These are phyloP conservation scores for Chloromyia formosa DNA, from an alignment of 2,888 invertebrate genomes.

Conservation along the genomic window DNA sequence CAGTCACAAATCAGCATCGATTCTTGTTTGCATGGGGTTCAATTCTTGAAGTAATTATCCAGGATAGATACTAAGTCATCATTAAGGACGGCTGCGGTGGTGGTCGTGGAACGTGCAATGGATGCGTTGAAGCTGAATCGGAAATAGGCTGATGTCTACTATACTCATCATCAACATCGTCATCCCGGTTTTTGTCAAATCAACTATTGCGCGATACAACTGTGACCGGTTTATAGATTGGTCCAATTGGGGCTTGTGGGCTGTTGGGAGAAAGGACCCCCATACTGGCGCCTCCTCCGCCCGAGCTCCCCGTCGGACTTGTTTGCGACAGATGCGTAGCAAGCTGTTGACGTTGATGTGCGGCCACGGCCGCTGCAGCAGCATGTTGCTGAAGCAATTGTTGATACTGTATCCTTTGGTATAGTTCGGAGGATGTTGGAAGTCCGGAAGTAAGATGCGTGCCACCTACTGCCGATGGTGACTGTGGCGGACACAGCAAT, in stretches of 20 bases:
- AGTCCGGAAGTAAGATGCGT: conserved; percentile 60
- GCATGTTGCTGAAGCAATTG: conserved; percentile 64
- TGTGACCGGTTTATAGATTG: conserved; percentile 67
- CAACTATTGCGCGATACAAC: conserved; percentile 69
- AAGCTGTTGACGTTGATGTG: conserved; percentile 61
- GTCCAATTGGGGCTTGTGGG: conserved; percentile 55
- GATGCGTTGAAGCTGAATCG: conserved; percentile 31
- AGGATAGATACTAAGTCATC: conserved; percentile 26
- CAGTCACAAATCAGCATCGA: not conserved
- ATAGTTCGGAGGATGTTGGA: conserved; percentile 65
- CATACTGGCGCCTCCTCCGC: conserved; percentile 54
- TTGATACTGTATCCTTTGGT: conserved; percentile 65
- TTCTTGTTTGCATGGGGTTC: not conserved
- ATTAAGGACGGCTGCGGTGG: conserved; percentile 30
- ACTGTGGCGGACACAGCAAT: conserved; percentile 58
- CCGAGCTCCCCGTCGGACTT: conserved; percentile 53
- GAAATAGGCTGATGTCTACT: conserved; percentile 22
- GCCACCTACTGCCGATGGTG: conserved; percentile 56
- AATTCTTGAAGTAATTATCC: not conserved
- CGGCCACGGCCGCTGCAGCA: conserved; percentile 62
- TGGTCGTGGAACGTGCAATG: conserved; percentile 26
- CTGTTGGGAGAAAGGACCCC: conserved; percentile 48
- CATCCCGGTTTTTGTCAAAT: conserved; percentile 54
- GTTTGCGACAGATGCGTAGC: conserved; percentile 59
- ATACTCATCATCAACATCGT: conserved; percentile 9